A percentile compares a stretch with the other conserved stretches of the same genome.
Conservation (phyloP, 1,140 invertebrate species). For the Drosophila lacertosa region DNA sequence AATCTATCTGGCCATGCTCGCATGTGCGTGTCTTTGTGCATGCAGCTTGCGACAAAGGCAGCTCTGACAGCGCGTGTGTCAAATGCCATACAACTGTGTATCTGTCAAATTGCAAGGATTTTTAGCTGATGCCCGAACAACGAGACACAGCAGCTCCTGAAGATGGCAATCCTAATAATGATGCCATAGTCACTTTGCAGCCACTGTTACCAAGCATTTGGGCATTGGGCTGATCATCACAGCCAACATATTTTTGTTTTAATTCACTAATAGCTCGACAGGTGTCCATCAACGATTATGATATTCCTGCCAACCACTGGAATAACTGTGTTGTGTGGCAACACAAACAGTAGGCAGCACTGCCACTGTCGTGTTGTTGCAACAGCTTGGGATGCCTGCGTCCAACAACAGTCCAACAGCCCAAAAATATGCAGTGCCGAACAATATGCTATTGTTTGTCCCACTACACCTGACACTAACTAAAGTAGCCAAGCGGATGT, state of each 20-base stretch:
- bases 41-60: slow-evolving; percentile 43
- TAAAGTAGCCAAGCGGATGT: no score
- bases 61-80: slow-evolving; percentile 46
- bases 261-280: slow-evolving; percentile 15
- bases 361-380: neutral
- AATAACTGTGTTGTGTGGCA: neutral
- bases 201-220: slow-evolving; percentile 10
- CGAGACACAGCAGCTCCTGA: slow-evolving; percentile 14
- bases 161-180: slow-evolving; percentile 48
- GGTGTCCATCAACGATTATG: slow-evolving; percentile 31
- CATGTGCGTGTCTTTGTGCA: slow-evolving; percentile 6
- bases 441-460: neutral
- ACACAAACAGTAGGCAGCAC: slow-evolving; percentile 7
- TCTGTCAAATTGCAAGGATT: slow-evolving; percentile 60
- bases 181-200: slow-evolving; percentile 32
- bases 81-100: slow-evolving; percentile 59
- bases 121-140: slow-evolving; percentile 20
- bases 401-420: slow-evolving; percentile 2
- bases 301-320: neutral
- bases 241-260: slow-evolving; percentile 30
- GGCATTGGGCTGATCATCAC: slow-evolving; percentile 11
- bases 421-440: slow-evolving; percentile 19
- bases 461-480: neutral
- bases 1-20: neutral
- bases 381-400: neutral